phyloP scores from a whole-genome alignment of 2,797 vertebrate genomes.

The Gallinago solitaria region DNA sequence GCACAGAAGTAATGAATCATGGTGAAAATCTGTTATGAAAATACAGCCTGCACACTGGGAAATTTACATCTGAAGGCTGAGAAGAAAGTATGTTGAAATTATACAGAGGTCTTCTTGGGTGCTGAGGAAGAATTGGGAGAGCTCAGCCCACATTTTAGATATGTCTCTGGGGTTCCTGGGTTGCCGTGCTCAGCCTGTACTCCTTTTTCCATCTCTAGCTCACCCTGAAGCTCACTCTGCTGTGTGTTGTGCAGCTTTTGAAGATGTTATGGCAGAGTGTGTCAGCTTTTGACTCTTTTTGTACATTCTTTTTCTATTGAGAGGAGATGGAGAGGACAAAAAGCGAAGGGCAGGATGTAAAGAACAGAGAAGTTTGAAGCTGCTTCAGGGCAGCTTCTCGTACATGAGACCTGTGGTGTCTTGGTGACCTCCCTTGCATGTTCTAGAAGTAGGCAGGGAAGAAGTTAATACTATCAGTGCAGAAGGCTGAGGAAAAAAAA shows the following conservation, averaged over 20 bases:
- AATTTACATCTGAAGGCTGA: neutral
- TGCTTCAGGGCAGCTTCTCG: neutral
- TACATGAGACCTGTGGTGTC: accelerated
- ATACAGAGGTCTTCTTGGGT: neutral
- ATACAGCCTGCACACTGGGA: neutral
- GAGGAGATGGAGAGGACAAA: neutral
- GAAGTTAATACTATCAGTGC: neutral
- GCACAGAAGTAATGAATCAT: neutral
- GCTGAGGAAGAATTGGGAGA: neutral
- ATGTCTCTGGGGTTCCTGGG: neutral
- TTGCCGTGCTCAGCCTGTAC: neutral
- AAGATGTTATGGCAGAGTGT: neutral
- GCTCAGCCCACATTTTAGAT: neutral
- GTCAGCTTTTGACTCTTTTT: neutral
- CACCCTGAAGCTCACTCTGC: neutral
- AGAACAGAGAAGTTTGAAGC: neutral
- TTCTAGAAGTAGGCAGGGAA: neutral
- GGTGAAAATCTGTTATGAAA: neutral
- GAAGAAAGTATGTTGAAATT: neutral
- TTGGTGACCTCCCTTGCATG: neutral
- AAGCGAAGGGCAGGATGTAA: neutral
- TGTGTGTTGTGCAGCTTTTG: neutral
- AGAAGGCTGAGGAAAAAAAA: neutral
- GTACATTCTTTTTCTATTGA: neutral
- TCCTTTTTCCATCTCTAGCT: neutral